Evolutionary conservation across 2,797 vertebrate species (phyloP), one percentile per base, ranked within the genome.

Genomic region (Lutjanus argentimaculatus): DNA sequence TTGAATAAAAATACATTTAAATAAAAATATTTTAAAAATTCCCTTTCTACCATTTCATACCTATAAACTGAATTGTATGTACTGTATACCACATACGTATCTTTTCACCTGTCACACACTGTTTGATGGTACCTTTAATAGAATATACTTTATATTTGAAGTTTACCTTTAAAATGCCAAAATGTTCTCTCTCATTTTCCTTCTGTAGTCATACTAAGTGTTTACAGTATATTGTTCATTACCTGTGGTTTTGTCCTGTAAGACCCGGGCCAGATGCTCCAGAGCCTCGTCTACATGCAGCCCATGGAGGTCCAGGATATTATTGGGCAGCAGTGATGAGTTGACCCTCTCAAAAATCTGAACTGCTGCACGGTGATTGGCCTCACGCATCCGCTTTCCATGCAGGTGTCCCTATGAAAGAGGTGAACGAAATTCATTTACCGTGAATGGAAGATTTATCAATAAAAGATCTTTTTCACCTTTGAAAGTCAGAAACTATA

Each of bases 261-360:
- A 93, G 72, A 99, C 97, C 75, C 94, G 91, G 13, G 80, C 90
- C 81, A 99, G 89, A 68, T 98, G 97, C 76, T 95, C 85, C 85
- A 99, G 88, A 16, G 98, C 98, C 93, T 99, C 98, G 19, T 96
- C 94, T 43, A 99, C 98, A 75, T 99, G 99, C 55, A 99, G 96
- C 46, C 99, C 99, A 16, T 99, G 99, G n/a, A 99, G 97, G 89
- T 99, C 98, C 92, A 99, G 91, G 87, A 99, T 95, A 68, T 99
- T 99, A 86, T 95, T 94, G 2, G 98, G 98, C 85, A 99, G 92
- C 70, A 99, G 94, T 0, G 97, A 97, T n/a, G 96, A 87, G 75
- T 99, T 99, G 77, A 97, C 97, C 84, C 92, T 96, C 90, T 98
- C 93, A 89, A 99, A 99, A 90, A 99, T 99, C 80, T 97, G 96